These are phyloP conservation scores for Chascanopsetta lugubris DNA, from an alignment of 2,113 vertebrate genomes.

Conservation along the genomic window DNA sequence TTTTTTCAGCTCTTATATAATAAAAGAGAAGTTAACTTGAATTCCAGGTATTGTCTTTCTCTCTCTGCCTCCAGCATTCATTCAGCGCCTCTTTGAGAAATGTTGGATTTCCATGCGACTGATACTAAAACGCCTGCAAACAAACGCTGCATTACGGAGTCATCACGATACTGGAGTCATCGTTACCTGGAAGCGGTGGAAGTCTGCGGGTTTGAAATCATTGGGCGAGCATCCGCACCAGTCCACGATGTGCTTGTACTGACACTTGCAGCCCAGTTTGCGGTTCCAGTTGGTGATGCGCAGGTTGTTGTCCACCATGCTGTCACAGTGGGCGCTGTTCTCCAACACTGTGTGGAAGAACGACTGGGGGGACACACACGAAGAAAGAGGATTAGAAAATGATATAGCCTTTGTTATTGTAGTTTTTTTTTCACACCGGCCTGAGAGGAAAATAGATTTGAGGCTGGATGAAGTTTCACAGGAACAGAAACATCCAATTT, in stretches of 20 bases:
- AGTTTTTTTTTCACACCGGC: slow-evolving; percentile 32
- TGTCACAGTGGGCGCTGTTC: slow-evolving; percentile 89
- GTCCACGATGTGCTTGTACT: slow-evolving; percentile 96
- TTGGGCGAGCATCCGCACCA: slow-evolving; percentile 95
- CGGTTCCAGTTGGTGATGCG: slow-evolving; percentile 97
- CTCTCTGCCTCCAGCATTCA: no score
- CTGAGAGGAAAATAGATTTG: slow-evolving; percentile 47
- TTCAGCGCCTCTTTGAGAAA: no score
- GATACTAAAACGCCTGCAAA: neutral
- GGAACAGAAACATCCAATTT: slow-evolving; percentile 63
- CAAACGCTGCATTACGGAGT: neutral
- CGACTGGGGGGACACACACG: slow-evolving; percentile 71
- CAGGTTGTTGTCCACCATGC: slow-evolving; percentile 95
- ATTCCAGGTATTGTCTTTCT: no score
- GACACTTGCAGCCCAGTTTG: slow-evolving; percentile 93
- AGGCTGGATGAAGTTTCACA: slow-evolving; percentile 27
- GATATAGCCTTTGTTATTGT: slow-evolving; percentile 11
- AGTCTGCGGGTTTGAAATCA: slow-evolving; percentile 92
- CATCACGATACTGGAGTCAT: neutral
- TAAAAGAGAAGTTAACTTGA: no score
- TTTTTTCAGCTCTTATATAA: no score
- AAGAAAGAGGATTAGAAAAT: slow-evolving; percentile 47
- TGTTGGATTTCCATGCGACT: neutral
- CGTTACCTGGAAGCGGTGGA: slow-evolving; percentile 96
- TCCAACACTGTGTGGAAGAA: slow-evolving; percentile 94